Conservation (phyloP, 2,888 invertebrate species). For the Melanchra persicariae region DNA sequence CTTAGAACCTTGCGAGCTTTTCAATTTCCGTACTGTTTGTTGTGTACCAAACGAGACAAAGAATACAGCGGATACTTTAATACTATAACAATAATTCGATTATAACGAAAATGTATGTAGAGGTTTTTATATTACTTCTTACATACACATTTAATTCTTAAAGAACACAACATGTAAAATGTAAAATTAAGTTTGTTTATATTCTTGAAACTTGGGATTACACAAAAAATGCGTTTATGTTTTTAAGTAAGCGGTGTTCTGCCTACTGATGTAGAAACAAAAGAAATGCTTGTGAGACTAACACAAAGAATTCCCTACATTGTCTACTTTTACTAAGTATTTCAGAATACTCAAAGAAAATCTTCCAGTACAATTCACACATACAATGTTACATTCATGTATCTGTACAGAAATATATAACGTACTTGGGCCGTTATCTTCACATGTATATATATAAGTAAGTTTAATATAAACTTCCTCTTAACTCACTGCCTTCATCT, state of each 20-base stretch:
- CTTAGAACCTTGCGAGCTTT: conserved; percentile 60
- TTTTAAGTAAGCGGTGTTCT: conserved; percentile 17
- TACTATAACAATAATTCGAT: conserved; percentile 25
- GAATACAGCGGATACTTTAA: conserved; percentile 26
- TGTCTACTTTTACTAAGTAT: conserved; percentile 42
- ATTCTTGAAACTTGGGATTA: background rate
- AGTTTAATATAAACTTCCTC: conserved; percentile 62
- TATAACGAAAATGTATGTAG: conserved; percentile 2
- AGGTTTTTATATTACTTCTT: conserved; percentile 5
- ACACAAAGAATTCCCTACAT: conserved; percentile 18
- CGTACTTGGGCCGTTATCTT: conserved; percentile 35
- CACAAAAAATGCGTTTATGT: conserved; percentile 10
- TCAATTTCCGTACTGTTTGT: conserved; percentile 62
- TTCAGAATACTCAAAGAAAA: conserved; percentile 33
- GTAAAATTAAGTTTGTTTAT: background rate
- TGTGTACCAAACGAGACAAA: conserved; percentile 42
- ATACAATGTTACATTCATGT: conserved; percentile 43
- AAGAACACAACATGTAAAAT: background rate
- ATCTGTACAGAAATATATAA: conserved; percentile 21
- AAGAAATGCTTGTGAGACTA: conserved; percentile 29
- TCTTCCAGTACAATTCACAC: conserved; percentile 30
- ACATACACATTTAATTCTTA: too few relatives aligned
- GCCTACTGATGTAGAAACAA: conserved; percentile 30
- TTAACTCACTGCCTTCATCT: conserved; percentile 63
- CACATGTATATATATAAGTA: conserved; percentile 37